phyloP scores from a whole-genome alignment of 2,113 vertebrate genomes.

The Pseudolaguvia tuberculata region DNA sequence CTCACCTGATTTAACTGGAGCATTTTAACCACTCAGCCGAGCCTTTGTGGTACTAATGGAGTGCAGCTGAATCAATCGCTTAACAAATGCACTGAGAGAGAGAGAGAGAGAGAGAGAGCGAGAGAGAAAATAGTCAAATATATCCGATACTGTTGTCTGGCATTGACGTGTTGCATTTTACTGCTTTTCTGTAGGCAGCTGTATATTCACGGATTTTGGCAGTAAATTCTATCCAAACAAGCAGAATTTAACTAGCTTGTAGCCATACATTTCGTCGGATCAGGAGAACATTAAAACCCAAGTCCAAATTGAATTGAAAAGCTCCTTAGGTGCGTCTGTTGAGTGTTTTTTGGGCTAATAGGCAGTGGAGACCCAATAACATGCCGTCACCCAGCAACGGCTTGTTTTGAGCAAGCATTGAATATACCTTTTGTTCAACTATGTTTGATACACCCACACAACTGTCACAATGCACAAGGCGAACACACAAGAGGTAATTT shows the following conservation, averaged over 20 bases:
- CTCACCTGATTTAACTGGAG: constrained; percentile 40
- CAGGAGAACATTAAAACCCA: neutral
- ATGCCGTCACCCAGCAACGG: neutral
- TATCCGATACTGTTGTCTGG: constrained; percentile 2
- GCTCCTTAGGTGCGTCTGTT: neutral
- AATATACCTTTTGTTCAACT: neutral
- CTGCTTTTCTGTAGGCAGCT: neutral
- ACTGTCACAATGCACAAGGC: neutral
- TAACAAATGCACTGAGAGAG: constrained; percentile 20
- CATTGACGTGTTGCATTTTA: constrained; percentile 1
- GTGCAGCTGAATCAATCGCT: constrained; percentile 31
- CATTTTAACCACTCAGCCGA: constrained; percentile 37
- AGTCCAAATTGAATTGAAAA: neutral
- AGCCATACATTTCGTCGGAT: too few species aligned
- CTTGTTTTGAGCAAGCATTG: neutral
- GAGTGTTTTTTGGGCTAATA: neutral
- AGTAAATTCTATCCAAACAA: too few species aligned
- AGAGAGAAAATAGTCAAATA: neutral
- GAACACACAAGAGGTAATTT: neutral
- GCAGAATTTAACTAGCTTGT: neutral
- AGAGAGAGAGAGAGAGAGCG: neutral
- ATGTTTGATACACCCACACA: neutral
- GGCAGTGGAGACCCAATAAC: neutral
- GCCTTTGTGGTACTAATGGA: constrained; percentile 39
- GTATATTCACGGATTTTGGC: too few species aligned